Evolutionary conservation across 2,113 vertebrate genomes (phyloP), one percentile per base, ranked within the genome.

Genomic region (Struthidea cinerea): DNA sequence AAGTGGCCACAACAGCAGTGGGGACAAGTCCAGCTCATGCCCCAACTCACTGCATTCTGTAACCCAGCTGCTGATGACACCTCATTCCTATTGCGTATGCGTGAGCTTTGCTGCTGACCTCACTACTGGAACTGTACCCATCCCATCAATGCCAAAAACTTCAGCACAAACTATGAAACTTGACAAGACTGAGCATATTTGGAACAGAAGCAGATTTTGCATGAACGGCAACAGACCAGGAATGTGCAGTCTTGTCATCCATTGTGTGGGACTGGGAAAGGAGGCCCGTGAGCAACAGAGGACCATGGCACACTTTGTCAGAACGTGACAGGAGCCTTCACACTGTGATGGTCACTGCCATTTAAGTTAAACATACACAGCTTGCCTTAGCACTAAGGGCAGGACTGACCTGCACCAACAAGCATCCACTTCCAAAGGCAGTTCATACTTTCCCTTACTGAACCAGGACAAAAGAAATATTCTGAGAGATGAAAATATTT

Each of bases 381-480:
- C 41, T 68, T 21, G 35, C 65, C 69, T 75, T 13, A 64, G 49
- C n/a, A 30, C 35, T 2, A 16, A 71, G 39, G n/a, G 80, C 80
- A 94, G 81, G 49, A 80, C 89, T 49, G 73, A 75, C 65, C 89
- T 21, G 1, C 13, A 89, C 69, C 47, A 87, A 71, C 44, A 87
- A 47, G 68, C 89, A 91, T 75, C 35, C 49, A 44, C 77, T 91
- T 94, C 65, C 81, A 89, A 89, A 94, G 56, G 28, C 26, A 0
- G 32, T 75, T 94, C 84, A 87, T 71, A 84, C 49, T 92, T 84
- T 91, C 71, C 84, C 83, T 84, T 67, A 63, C 68, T 68, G 64
- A 89, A 76, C 24, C 60, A 91, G 44, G 80, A 94, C 91, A 94
- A 95, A 95, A 95, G 80, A 95, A 95, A 94, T 91, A 95, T 11